Percentiles rank a stretch among this genome's conserved stretches.
Conservation (phyloP, 37 sponge, comb jelly and placozoan genomes). For the Dysidea cf. avara region DNA sequence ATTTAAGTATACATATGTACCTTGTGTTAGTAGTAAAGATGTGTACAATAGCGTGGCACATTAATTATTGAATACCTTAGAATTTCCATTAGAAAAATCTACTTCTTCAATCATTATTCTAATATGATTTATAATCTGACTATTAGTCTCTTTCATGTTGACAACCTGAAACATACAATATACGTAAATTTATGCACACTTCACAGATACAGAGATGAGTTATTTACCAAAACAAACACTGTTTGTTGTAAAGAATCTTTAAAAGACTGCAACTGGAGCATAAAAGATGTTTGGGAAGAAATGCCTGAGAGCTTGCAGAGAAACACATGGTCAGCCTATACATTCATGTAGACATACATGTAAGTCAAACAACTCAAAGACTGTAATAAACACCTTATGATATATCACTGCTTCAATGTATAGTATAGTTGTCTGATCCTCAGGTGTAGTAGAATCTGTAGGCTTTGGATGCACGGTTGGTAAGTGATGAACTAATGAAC, state of each 20-base stretch:
- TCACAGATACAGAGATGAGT: too few species aligned
- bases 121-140: conserved; percentile 80
- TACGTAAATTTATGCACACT: too few species aligned
- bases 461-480: conserved; percentile 56
- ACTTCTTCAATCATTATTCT: conserved; percentile 86
- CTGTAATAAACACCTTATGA: too few species aligned
- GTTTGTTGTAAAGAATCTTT: neutral
- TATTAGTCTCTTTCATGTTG: conserved; percentile 77
- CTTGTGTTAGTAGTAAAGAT: too few species aligned
- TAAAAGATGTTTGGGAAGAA: conserved; percentile 41
- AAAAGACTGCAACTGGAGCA: conserved; percentile 48
- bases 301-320: conserved; percentile 62
- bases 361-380: too few species aligned
- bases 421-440: too few species aligned
- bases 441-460: neutral
- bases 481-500: conserved; percentile 70
- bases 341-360: too few species aligned
- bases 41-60: too few species aligned
- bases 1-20: too few species aligned
- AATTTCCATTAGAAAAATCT: conserved; percentile 44
- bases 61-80: too few species aligned
- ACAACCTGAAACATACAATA: conserved; percentile 1
- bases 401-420: too few species aligned
- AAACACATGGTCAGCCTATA: conserved; percentile 25
- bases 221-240: conserved; percentile 23